Percentiles rank a stretch among this genome's conserved stretches.
These are phyloP conservation scores for Oplegnathus fasciatus DNA, from an alignment of 2,113 vertebrate genomes.

Conservation along the genomic window DNA sequence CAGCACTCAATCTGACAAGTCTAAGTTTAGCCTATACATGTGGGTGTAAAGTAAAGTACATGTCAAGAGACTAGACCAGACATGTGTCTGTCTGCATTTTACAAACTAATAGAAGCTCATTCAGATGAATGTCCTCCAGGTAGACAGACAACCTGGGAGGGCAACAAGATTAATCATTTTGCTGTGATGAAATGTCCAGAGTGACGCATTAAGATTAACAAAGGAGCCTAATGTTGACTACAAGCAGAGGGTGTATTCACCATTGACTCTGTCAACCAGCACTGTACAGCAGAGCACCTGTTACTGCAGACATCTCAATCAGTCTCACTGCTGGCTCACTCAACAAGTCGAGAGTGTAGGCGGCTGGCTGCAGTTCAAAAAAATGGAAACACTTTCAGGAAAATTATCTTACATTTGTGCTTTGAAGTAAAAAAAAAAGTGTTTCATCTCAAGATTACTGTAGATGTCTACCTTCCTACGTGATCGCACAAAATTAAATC, in stretches of 20 bases:
- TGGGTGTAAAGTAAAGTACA: constrained; percentile 32
- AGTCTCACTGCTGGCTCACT: constrained; percentile 25
- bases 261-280: constrained; percentile 27
- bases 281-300: constrained; percentile 56
- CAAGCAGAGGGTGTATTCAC: constrained; percentile 8
- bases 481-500: background rate
- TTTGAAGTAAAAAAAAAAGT: background rate
- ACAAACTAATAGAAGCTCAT: background rate
- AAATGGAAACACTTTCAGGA: constrained; percentile 1
- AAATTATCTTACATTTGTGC: background rate
- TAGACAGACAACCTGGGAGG: constrained; percentile 4
- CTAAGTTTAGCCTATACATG: constrained; percentile 55
- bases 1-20: constrained; percentile 26
- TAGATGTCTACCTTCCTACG: background rate
- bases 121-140: background rate
- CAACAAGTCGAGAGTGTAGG: background rate
- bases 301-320: constrained; percentile 47
- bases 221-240: background rate
- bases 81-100: constrained; percentile 26
- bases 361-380: constrained; percentile 22
- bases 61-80: constrained; percentile 23
- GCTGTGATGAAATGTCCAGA: background rate
- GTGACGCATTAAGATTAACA: background rate
- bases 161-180: background rate
- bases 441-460: background rate